Evolutionary conservation across 2,797 vertebrate species (phyloP).

Genomic region (Odontamblyopus lacepedii): DNA sequence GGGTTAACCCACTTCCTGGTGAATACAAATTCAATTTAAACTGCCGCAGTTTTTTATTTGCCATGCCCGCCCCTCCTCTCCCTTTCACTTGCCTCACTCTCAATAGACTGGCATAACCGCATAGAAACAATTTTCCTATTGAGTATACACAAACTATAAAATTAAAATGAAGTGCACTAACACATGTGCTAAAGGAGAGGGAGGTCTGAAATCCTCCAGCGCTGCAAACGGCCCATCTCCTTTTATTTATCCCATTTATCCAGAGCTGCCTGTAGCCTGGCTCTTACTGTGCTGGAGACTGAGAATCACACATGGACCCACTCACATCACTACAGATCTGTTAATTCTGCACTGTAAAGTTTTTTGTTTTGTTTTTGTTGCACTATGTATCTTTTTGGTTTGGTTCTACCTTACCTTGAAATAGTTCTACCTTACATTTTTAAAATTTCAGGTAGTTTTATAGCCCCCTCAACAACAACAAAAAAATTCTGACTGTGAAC

Average conservation of each 20-base stretch:
- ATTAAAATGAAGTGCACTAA: slow-evolving; percentile 82
- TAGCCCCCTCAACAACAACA: too few species aligned
- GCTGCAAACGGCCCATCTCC: slow-evolving; percentile 41
- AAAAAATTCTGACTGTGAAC: too few species aligned
- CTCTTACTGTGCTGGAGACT: slow-evolving; percentile 8
- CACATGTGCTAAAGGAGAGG: slow-evolving; percentile 60
- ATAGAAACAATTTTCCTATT: slow-evolving; percentile 79
- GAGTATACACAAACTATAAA: slow-evolving; percentile 80
- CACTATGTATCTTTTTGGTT: too few species aligned
- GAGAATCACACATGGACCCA: not conserved
- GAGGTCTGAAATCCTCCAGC: slow-evolving; percentile 24
- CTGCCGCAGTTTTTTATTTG: slow-evolving; percentile 78
- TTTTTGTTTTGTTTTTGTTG: too few species aligned
- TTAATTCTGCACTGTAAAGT: not conserved
- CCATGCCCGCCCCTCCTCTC: slow-evolving; percentile 54
- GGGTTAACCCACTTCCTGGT: slow-evolving; percentile 84
- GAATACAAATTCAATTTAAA: slow-evolving; percentile 87
- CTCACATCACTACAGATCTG: not conserved
- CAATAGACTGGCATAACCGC: slow-evolving; percentile 79
- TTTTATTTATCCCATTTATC: slow-evolving; percentile 51
- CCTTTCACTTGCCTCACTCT: slow-evolving; percentile 67
- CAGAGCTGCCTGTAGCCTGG: slow-evolving; percentile 34
- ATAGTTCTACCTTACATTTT: too few species aligned
- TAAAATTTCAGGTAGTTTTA: too few species aligned
- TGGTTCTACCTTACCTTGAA: too few species aligned